Evolutionary conservation across 2,797 vertebrate genomes (phyloP).

Genomic region (Vireo griseus): DNA sequence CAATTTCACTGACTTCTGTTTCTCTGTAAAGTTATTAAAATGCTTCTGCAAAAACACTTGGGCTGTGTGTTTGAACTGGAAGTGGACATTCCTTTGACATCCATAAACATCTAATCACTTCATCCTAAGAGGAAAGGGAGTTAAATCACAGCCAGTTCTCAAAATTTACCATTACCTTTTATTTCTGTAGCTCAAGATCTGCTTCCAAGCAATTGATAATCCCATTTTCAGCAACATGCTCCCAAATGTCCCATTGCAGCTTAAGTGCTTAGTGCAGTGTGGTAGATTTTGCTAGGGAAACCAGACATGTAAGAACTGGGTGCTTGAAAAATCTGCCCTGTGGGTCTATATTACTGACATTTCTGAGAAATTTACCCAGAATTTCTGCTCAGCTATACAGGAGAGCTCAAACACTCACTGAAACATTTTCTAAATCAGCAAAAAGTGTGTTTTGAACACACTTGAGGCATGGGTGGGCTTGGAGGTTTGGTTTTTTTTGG

Average conservation of each 20-base stretch:
- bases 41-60: not conserved
- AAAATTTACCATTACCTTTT: not conserved
- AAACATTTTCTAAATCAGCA: not conserved
- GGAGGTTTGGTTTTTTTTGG: not conserved
- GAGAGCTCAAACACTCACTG: not conserved
- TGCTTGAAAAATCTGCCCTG: not conserved
- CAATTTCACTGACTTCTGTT: not conserved
- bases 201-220: conserved; percentile 16
- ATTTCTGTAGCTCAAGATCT: not conserved
- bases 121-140: not conserved
- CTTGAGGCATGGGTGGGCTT: not conserved
- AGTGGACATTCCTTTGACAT: not conserved
- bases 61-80: not conserved
- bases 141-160: not conserved
- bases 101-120: not conserved
- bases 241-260: not conserved
- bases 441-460: not conserved
- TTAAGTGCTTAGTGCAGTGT: not conserved
- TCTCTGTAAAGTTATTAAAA: not conserved
- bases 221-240: not conserved
- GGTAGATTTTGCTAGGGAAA: not conserved
- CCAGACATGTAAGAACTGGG: not conserved
- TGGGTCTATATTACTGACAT: not conserved
- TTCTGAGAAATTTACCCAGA: not conserved
- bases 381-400: not conserved